A percentile compares a stretch with the other conserved stretches of the same genome.
Conservation (phyloP, 2,888 invertebrate genomes). For the Salticus scenicus region DNA sequence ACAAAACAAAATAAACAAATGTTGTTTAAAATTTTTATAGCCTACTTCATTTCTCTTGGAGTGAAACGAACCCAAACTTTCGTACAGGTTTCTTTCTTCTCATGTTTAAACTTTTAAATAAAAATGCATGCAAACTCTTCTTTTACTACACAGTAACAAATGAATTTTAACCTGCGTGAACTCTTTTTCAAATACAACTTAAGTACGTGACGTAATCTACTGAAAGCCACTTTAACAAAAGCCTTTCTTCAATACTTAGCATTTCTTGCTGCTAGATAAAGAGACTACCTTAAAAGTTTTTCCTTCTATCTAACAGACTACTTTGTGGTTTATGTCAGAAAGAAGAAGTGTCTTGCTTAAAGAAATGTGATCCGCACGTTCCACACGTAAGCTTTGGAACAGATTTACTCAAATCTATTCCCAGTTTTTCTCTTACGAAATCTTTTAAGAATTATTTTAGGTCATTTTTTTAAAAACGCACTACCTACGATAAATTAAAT, state of each 20-base stretch:
- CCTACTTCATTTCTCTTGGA: too few species aligned
- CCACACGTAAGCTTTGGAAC: neutral
- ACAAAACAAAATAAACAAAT: too few species aligned
- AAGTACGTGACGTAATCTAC: neutral
- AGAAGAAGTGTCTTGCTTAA: neutral
- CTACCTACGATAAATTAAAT: too few species aligned
- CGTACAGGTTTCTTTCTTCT: neutral
- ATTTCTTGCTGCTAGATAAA: neutral
- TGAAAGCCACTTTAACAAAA: neutral
- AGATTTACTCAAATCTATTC: neutral
- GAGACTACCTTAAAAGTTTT: neutral
- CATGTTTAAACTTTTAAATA: neutral
- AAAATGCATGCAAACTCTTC: slow-evolving; percentile 1
- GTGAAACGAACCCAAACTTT: too few species aligned
- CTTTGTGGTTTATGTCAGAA: neutral
- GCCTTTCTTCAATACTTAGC: neutral
- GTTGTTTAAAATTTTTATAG: too few species aligned
- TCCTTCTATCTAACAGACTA: neutral
- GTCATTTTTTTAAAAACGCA: too few species aligned
- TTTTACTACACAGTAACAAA: neutral
- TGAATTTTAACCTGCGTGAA: neutral
- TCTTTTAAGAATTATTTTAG: neutral
- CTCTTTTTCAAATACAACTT: neutral
- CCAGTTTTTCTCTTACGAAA: neutral
- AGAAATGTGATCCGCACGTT: neutral